Evolutionary conservation across 2,113 vertebrate genomes (phyloP), one percentile per base, ranked within the genome.

Genomic region (Microcebus murinus): DNA sequence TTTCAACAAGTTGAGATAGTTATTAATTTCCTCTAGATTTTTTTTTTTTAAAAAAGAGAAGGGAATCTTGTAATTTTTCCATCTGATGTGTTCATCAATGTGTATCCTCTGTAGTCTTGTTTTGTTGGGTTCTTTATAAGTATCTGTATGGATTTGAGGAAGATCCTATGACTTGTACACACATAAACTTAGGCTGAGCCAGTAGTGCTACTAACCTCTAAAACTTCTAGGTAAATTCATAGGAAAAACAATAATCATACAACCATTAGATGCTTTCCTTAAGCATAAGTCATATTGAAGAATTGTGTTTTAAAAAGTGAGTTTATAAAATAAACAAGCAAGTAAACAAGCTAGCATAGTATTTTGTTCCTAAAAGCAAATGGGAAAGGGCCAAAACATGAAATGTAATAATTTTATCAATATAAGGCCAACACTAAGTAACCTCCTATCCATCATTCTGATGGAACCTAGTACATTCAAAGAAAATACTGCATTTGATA

Each of bases 31-130:
- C 45, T 61, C 31, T 79, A 21, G 25, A 71, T 65, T 45, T 67
- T 67, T 65, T 67, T 67, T 83, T 14, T 17, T 1, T 29, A 1
- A 48, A 45, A 74, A 45, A n/a, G 2, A 13, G 2, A 34, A 8
- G 21, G 10, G 9, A 52, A 11, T 6, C 13, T 8, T 13, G 0
- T 27, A 21, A 8, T 21, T 39, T 4, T 39, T 31, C 14, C n/a
- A 8, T 74, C n/a, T 25, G 42, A 0, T 39, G 15, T n/a, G 6
- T 20, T 67, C 31, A 21, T 83, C 2, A 77, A 2, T 59, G 2
- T 48, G 73, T 61, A 48, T 18, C 31, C 23, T 74, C 42, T 71
- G 2, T 39, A 9, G 9, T 42, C 3, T 31, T 50, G 6, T 14
- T 83, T 55, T 34, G 6, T 82, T 76, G 48, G 34, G 15, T 65